phyloP scores from a whole-genome alignment of 1,140 invertebrate genomes.

The Cherax quadricarinatus region DNA sequence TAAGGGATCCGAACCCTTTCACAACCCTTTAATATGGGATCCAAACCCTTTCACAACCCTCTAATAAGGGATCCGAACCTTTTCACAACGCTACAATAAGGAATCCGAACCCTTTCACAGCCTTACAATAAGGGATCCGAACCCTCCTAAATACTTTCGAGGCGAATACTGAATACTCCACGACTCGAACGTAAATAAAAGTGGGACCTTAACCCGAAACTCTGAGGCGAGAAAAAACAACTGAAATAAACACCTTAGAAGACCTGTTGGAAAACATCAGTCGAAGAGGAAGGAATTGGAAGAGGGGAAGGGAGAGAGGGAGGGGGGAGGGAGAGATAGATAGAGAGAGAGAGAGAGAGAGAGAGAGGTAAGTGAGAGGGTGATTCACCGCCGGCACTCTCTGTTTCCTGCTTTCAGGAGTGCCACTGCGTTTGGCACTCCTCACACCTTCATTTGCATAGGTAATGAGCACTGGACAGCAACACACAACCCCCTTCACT shows the following conservation, averaged over 20 bases:
- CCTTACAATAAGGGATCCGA: too few relatives aligned
- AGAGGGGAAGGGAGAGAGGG: not conserved
- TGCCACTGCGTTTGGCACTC: not conserved
- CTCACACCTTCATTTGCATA: conserved; percentile 29
- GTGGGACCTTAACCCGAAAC: too few relatives aligned
- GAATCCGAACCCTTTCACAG: too few relatives aligned
- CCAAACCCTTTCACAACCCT: too few relatives aligned
- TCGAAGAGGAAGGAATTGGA: not conserved
- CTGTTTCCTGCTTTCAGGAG: not conserved
- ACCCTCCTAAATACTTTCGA: too few relatives aligned
- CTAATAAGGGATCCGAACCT: too few relatives aligned
- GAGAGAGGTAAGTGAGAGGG: not conserved
- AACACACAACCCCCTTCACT: not conserved
- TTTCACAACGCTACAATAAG: too few relatives aligned
- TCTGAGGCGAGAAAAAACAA: too few relatives aligned
- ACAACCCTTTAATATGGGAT: too few relatives aligned
- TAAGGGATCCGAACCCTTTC: too few relatives aligned
- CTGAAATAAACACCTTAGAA: not conserved
- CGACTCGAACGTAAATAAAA: too few relatives aligned
- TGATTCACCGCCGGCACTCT: not conserved
- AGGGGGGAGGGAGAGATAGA: not conserved
- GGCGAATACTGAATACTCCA: too few relatives aligned
- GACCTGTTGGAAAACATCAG: not conserved
- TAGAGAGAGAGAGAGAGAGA: not conserved
- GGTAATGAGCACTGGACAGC: conserved; percentile 46